Evolutionary conservation across 2,888 invertebrate species (phyloP), one percentile per base, ranked within the genome.

Genomic region (Tryphoninae sp.): DNA sequence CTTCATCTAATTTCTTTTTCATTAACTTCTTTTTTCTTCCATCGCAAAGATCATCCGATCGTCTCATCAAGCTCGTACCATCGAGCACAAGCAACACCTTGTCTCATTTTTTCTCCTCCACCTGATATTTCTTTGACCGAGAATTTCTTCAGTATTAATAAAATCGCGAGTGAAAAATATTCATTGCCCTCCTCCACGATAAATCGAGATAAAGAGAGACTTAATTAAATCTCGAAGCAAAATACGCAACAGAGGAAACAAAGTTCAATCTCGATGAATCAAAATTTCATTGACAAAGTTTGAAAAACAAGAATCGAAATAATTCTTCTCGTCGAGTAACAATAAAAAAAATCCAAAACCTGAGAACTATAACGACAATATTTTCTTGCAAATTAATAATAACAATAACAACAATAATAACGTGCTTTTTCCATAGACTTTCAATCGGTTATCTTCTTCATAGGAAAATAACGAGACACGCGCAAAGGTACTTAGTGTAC

Each of bases 151-250:
- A 19, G 64, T 22, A 45, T 81, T 85, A 84, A 88, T 88, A 87
- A 88, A 88, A 86, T 86, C 87, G 87, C 86, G 84, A 87, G 83
- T 61, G 59, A 69, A 74, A 69, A 76, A 62, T 87, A 89, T 89
- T 89, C 89, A 89, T 88, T 86, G 86, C 33, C 33, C 33, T 6
- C 33, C 33, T 4, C 6, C 33, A 6, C 33, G 33, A 6, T 33
- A 33, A 33, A 33, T 85, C 84, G 83, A 85, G 82, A 86, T 84
- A 84, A 83, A 86, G 85, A 83, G 86, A 85, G 86, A 88, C 89
- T 91, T 90, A 90, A 91, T 90, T 91, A 90, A 90, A 90, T 90
- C 89, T 86, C 86, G 89, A 89, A 89, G 89, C 88, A 88, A 33
- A 84, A 84, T 76, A 78, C 81, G 83, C 82, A 78, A 45, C 62